A percentile compares a stretch with the other conserved stretches of the same genome.
These are phyloP conservation scores for Petrocephalus schoutedeni DNA, from an alignment of 2,797 vertebrate species.

Conservation along the genomic window DNA sequence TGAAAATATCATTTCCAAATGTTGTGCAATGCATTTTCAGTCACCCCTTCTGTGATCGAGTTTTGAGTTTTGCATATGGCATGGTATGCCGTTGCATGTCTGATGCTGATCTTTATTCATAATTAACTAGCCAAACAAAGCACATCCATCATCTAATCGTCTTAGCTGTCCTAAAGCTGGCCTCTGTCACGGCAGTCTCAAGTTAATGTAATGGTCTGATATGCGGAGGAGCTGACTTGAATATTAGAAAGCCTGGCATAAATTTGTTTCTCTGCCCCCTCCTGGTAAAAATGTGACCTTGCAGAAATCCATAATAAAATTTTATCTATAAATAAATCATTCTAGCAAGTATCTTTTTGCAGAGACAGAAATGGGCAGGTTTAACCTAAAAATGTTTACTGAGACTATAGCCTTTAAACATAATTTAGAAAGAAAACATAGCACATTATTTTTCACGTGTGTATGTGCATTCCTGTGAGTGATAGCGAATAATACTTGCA, in stretches of 20 bases:
- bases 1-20: neutral
- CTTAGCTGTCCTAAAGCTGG: conserved; percentile 35
- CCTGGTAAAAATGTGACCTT: conserved; percentile 12
- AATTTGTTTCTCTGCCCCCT: neutral
- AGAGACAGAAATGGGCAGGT: neutral
- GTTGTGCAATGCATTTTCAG: conserved; percentile 19
- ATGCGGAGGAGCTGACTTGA: neutral
- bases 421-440: neutral
- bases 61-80: conserved; percentile 9
- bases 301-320: neutral
- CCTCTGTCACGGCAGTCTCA: conserved; percentile 27
- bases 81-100: conserved; percentile 19
- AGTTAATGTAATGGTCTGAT: conserved; percentile 35
- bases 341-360: neutral
- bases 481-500: neutral
- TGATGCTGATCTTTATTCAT: conserved; percentile 37
- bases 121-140: conserved; percentile 37
- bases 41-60: conserved; percentile 1
- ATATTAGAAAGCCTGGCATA: conserved; percentile 17
- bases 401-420: neutral
- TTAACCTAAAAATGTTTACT: neutral
- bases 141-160: conserved; percentile 41
- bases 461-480: neutral
- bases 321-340: neutral
- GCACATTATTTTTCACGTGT: neutral